Percentiles rank a stretch among this genome's conserved stretches.
Conservation (phyloP, 2,113 vertebrate species). For the Garra rufa region DNA sequence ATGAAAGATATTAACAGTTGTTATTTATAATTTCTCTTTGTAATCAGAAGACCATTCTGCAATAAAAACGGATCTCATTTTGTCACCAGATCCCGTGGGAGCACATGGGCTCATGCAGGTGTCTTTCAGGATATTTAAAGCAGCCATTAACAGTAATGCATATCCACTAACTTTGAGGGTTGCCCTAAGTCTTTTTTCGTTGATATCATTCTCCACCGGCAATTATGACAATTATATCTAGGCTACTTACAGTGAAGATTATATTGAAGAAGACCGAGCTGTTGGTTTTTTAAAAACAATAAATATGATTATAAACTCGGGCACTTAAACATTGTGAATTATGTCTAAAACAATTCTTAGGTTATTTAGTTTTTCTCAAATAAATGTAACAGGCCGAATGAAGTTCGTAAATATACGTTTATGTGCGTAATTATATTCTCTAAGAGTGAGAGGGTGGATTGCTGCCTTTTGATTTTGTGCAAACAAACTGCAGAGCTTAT, state of each 20-base stretch:
- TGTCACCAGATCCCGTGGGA: neutral
- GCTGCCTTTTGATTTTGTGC: neutral
- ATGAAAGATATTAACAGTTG: neutral
- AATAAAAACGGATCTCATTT: neutral
- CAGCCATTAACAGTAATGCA: constrained; percentile 3
- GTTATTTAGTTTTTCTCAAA: neutral
- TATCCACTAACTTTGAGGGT: neutral
- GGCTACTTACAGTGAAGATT: neutral
- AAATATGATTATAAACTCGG: neutral
- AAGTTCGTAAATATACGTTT: neutral
- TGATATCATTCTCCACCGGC: neutral
- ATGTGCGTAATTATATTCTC: neutral
- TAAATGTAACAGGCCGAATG: neutral
- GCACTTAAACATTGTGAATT: neutral
- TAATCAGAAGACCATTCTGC: neutral
- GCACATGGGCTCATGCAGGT: constrained; percentile 17
- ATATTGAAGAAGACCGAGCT: neutral
- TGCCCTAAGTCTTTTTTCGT: neutral
- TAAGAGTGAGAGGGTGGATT: neutral
- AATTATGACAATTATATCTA: neutral
- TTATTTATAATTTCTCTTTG: neutral
- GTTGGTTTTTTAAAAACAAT: neutral
- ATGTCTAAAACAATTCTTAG: neutral
- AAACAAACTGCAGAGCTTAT: neutral
- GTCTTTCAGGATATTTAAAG: constrained; percentile 24